Evolutionary conservation across 2,888 invertebrate species (phyloP).

Genomic region (Hirtodrosophila cameraria): DNA sequence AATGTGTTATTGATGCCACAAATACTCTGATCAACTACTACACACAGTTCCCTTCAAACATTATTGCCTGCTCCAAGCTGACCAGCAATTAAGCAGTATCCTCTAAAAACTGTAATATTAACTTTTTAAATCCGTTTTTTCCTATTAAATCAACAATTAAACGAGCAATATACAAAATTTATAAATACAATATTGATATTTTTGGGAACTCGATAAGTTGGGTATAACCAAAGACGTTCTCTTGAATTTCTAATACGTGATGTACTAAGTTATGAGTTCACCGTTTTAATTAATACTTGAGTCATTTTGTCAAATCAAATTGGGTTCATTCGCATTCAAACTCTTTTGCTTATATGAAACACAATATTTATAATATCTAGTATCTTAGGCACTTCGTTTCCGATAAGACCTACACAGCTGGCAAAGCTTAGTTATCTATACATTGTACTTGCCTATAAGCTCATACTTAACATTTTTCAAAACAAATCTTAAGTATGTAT

Average conservation of each 20-base stretch:
- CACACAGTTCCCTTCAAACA: conserved; percentile 57
- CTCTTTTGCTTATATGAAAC: too few species aligned
- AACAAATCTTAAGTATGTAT: too few species aligned
- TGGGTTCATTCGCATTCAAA: too few species aligned
- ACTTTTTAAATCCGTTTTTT: background rate
- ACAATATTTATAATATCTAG: too few species aligned
- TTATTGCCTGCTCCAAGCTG: conserved; percentile 65
- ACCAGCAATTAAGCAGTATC: conserved; percentile 30
- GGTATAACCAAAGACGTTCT: too few species aligned
- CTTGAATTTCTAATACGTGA: too few species aligned
- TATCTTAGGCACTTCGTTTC: too few species aligned
- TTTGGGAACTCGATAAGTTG: background rate
- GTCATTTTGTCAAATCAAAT: too few species aligned
- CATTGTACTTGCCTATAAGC: too few species aligned
- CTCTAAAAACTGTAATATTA: background rate
- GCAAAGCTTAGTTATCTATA: background rate
- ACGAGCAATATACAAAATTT: background rate
- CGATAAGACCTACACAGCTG: background rate
- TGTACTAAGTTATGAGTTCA: too few species aligned
- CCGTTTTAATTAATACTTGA: too few species aligned
- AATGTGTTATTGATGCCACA: conserved; percentile 48
- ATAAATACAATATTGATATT: background rate
- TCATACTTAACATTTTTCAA: too few species aligned
- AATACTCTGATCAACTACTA: conserved; percentile 51
- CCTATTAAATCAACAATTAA: background rate